Percentiles rank a stretch among this genome's conserved stretches.
Evolutionary conservation across 2,113 vertebrate genomes (phyloP).

Genomic region (Mesembrinibis cayennensis): DNA sequence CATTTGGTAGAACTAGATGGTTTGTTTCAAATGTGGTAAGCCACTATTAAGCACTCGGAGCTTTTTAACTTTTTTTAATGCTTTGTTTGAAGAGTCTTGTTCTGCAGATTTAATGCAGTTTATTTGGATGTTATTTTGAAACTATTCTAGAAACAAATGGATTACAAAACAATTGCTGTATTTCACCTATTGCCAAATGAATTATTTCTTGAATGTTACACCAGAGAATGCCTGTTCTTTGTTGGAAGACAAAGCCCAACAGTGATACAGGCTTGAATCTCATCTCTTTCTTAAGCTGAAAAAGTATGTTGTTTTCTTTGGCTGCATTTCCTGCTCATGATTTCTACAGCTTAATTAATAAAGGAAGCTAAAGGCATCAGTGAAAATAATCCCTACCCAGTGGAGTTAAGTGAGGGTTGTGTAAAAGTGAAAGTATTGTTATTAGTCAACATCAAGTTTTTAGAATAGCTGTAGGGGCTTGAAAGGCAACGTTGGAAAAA

Average conservation of each 20-base stretch:
- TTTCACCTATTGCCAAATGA: neutral
- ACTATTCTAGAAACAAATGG: rapidly evolving
- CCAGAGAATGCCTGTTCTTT: neutral
- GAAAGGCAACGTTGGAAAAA: neutral
- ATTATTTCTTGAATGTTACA: neutral
- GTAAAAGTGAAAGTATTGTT: neutral
- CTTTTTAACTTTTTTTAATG: neutral
- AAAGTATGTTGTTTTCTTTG: neutral
- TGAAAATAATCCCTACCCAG: neutral
- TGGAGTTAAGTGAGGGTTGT: neutral
- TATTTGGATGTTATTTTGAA: neutral
- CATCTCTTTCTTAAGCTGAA: neutral
- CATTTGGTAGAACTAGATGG: neutral
- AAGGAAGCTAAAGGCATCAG: neutral
- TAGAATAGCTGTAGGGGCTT: neutral
- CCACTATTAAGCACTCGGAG: neutral
- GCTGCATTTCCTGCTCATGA: neutral
- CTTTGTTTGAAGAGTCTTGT: neutral
- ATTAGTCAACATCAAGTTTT: neutral
- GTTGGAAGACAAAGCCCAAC: neutral
- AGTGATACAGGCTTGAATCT: neutral
- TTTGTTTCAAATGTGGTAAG: neutral
- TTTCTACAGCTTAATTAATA: neutral
- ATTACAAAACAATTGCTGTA: neutral
- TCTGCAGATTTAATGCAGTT: neutral